Percentiles rank a stretch among this genome's conserved stretches.
These are phyloP conservation scores for Peromyscus attwateri DNA, from an alignment of 2,797 vertebrate species.

Conservation along the genomic window DNA sequence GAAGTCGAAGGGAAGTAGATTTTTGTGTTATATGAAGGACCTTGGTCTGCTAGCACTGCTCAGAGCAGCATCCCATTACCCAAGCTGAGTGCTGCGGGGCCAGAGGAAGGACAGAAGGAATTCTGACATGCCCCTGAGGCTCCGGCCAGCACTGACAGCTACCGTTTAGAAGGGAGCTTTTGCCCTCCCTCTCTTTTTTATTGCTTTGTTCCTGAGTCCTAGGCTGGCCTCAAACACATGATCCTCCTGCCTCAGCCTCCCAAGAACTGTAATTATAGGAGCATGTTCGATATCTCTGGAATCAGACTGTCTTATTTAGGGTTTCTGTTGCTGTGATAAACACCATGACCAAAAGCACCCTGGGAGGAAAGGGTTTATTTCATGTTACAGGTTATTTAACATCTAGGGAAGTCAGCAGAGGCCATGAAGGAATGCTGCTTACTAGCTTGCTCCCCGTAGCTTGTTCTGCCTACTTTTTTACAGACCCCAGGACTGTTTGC, in stretches of 20 bases:
- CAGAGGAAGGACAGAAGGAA: not conserved
- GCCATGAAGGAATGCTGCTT: too few relatives aligned
- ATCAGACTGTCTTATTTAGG: not conserved
- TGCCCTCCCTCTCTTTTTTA: not conserved
- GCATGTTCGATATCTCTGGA: not conserved
- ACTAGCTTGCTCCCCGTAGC: not conserved
- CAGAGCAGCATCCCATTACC: not conserved
- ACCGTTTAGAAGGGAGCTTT: not conserved
- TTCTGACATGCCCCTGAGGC: not conserved
- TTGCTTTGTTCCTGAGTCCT: not conserved
- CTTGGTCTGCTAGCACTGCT: not conserved
- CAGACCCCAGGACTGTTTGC: not conserved
- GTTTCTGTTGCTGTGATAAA: not conserved
- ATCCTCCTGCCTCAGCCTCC: not conserved
- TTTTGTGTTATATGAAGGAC: not conserved
- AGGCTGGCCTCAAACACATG: not conserved
- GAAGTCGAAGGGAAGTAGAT: not conserved
- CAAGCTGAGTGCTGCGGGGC: not conserved
- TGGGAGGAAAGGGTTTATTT: not conserved
- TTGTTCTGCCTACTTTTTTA: not conserved
- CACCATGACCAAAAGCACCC: not conserved
- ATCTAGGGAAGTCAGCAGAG: not conserved
- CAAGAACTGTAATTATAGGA: not conserved
- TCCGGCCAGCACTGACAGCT: not conserved
- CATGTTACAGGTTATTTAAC: not conserved